Evolutionary conservation across 2,888 invertebrate species (phyloP), one percentile per base, ranked within the genome.

Genomic region (Tenthredo mesomela): DNA sequence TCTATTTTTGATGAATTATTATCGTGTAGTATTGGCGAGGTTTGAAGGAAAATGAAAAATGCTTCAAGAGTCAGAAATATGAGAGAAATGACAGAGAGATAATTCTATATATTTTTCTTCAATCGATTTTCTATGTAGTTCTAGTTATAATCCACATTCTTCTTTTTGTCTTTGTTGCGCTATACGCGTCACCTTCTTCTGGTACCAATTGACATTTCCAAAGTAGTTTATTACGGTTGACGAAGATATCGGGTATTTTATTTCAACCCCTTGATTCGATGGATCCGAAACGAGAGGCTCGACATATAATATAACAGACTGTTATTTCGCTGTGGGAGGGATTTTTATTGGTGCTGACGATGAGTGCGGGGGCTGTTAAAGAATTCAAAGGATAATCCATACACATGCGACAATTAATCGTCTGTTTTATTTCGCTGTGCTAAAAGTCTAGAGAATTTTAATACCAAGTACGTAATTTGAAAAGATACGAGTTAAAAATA

Each of bases 261-360:
- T 77, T 77, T 77, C 50, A 77, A 77, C 77, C 29, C 77, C 77
- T 33, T 77, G 50, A 77, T 54, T 77, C 77, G 47, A 54, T 50
- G 77, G 77, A 77, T 54, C 54, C 18, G 50, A 77, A 77, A 77
- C 18, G 50, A 77, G 77, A 77, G 77, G 50, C 54, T 54, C 25
- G 33, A 54, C 54, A n/a, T 50, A 77, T 77, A 77, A 77, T 77
- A 77, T 77, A 50, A n/a, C 18, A n/a, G 77, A 77, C 18, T 54
- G 54, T 77, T 77, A 77, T 77, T 77, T 54, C 33, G 7, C 47
- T 2, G 18, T 29, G 54, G 54, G 77, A 33, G 54, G 54, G 50
- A 50, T 77, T 77, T 77, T 77, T 50, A 77, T 77, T 77, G 54
- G 6, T 18, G 21, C 77, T 50, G 50, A 77, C 29, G 77, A 37